phyloP scores from a whole-genome alignment of 2,888 invertebrate species.

The Macaria liturata region DNA sequence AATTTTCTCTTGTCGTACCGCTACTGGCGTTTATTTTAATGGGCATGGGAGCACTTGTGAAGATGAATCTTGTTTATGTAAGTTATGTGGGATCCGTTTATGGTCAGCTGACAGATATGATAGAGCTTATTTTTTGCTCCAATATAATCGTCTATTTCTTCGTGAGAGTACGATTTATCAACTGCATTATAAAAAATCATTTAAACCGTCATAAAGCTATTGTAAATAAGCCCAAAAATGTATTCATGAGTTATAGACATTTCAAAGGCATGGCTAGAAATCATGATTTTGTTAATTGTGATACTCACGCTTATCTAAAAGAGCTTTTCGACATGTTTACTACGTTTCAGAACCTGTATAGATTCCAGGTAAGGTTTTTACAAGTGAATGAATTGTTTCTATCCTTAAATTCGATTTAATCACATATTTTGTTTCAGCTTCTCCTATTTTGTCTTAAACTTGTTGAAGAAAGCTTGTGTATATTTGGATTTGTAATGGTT shows the following conservation, averaged over 20 bases:
- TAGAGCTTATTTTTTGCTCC: conserved; percentile 51
- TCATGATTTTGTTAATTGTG: conserved; percentile 46
- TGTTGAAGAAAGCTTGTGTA: conserved; percentile 42
- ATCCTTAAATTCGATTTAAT: background rate
- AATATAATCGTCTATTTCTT: conserved; percentile 52
- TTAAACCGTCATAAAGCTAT: conserved; percentile 34
- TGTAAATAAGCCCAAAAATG: conserved; percentile 3
- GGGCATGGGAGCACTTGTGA: conserved; percentile 25
- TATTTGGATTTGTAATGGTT: conserved; percentile 49
- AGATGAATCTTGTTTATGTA: conserved; percentile 20
- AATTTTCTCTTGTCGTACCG: conserved; percentile 31
- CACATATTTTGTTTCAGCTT: conserved; percentile 43
- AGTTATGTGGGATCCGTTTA: conserved; percentile 34
- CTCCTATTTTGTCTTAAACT: conserved; percentile 50
- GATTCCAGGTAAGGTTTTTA: conserved; percentile 46
- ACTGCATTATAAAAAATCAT: conserved; percentile 54
- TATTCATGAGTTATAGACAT: conserved; percentile 8
- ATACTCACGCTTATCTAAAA: conserved; percentile 47
- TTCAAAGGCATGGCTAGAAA: conserved; percentile 45
- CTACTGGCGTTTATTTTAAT: conserved; percentile 24
- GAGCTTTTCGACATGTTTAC: conserved; percentile 48
- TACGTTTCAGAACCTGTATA: conserved; percentile 43
- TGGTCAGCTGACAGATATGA: conserved; percentile 41
- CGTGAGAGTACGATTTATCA: conserved; percentile 51
- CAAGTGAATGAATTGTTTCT: background rate